Evolutionary conservation across 2,888 invertebrate genomes (phyloP), one percentile per base, ranked within the genome.

Genomic region (Catocala sponsa): DNA sequence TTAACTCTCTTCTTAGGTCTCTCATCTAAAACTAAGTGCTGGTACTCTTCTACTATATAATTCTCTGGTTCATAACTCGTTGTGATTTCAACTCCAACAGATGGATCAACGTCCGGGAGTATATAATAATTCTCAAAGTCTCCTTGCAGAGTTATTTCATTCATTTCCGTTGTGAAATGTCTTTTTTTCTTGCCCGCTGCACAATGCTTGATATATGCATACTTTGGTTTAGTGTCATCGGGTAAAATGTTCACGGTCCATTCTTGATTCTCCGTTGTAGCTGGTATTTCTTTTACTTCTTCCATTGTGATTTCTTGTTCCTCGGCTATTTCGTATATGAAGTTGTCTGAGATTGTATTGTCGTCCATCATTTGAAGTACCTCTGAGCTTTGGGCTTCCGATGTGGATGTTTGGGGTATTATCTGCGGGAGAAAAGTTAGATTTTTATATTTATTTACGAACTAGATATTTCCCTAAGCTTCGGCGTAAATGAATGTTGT

Each of bases 111-210:
- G n/a, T 94, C 94, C 0, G 94, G 94, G 0, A 94, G 73, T 0
- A 94, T 94, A 76, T 94, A 94, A 59, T 92, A 93, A 53, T 94
- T 94, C n/a, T 93, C 94, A 53, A 88, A 93, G 58, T 92, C 91
- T 0, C 92, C 91, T 56, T 92, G 92, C 0, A 94, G 60, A 0
- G 92, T 89, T 0, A 94, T 90, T 10, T 92, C 91, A 52, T 87
- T 92, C 90, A 94, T 90, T 0, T 94, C 93, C 0, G 91, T 78
- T 0, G 93, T 93, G 77, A 94, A 94, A 10, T 94, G 94, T 0
- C 92, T 65, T 44, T 92, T 93, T 66, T 94, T 94, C 68, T 92
- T 92, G 5, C 91, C 94, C 0, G 89, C 81, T 44, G 84, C 88
- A 62, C 91, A 91, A 41, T 94, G 94, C 59, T 92, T 93, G 0